These are phyloP conservation scores for Amblyopsis rosae DNA, from an alignment of 2,113 vertebrate species.

Conservation along the genomic window DNA sequence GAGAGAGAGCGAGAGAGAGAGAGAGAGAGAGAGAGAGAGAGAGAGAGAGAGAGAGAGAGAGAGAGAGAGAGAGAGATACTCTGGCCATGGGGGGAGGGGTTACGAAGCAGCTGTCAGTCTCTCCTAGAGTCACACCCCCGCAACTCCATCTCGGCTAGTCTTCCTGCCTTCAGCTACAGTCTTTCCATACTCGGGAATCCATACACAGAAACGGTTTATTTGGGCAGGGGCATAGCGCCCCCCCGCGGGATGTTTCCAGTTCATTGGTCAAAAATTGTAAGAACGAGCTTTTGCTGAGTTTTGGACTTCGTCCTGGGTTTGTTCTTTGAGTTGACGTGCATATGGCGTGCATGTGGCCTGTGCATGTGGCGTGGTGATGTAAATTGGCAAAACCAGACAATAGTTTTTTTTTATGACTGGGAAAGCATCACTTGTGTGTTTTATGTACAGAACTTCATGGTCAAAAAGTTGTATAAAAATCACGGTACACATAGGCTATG, in stretches of 20 bases:
- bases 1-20: no score
- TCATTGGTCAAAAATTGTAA: background rate
- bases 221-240: constrained; percentile 70
- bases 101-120: constrained; percentile 64
- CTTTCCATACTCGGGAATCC: constrained; percentile 9
- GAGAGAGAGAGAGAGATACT: constrained; percentile 24
- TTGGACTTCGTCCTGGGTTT: background rate
- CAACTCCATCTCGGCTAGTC: background rate
- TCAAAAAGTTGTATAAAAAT: no score
- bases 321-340: no score
- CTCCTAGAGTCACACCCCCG: constrained; percentile 33
- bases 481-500: no score
- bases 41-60: constrained; percentile 25
- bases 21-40: background rate
- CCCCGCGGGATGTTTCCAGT: constrained; percentile 59
- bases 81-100: constrained; percentile 61
- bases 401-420: no score
- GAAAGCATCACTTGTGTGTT: no score
- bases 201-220: constrained; percentile 38
- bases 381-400: no score
- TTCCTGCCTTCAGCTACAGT: background rate
- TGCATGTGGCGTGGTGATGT: no score
- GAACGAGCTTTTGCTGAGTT: constrained; percentile 6
- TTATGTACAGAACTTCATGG: no score
- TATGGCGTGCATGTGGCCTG: no score